Conservation (phyloP, 1,140 invertebrate species). For the Cephus cinctus region DNA sequence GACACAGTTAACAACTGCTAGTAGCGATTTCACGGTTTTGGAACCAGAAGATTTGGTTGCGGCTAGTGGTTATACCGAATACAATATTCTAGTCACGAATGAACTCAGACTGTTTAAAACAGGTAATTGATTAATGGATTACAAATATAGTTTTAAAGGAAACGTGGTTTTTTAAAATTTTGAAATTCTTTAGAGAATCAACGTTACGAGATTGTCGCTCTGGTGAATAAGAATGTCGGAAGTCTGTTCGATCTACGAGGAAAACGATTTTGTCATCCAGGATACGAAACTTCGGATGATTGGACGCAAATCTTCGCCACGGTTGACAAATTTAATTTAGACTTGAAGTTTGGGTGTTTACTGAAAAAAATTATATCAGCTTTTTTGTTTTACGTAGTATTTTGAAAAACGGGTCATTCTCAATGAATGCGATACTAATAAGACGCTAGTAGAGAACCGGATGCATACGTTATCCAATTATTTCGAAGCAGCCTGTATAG, state of each 20-base stretch:
- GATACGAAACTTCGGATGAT: constrained; percentile 64
- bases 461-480: constrained; percentile 67
- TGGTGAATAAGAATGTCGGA: constrained; percentile 65
- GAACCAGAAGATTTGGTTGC: constrained; percentile 79
- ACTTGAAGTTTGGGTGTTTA: too few species aligned
- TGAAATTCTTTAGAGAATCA: constrained; percentile 54
- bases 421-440: constrained; percentile 62
- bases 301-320: constrained; percentile 67
- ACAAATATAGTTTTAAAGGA: neutral
- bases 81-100: constrained; percentile 68
- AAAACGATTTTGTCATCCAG: constrained; percentile 74
- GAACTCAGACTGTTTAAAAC: constrained; percentile 60
- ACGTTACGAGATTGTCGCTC: constrained; percentile 68
- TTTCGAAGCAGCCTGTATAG: constrained; percentile 75
- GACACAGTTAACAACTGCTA: constrained; percentile 66
- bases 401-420: constrained; percentile 70
- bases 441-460: constrained; percentile 71
- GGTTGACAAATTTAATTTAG: constrained; percentile 50
- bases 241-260: constrained; percentile 63
- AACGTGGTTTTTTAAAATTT: constrained; percentile 6
- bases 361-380: too few species aligned
- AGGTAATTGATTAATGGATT: constrained; percentile 35
- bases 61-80: constrained; percentile 62
- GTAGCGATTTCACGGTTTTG: constrained; percentile 79
- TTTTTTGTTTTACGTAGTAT: constrained; percentile 57